Evolutionary conservation across 92 coral and sea anemone genomes (phyloP), one percentile per base, ranked within the genome.

Genomic region (Umimayanthus chanpuru): DNA sequence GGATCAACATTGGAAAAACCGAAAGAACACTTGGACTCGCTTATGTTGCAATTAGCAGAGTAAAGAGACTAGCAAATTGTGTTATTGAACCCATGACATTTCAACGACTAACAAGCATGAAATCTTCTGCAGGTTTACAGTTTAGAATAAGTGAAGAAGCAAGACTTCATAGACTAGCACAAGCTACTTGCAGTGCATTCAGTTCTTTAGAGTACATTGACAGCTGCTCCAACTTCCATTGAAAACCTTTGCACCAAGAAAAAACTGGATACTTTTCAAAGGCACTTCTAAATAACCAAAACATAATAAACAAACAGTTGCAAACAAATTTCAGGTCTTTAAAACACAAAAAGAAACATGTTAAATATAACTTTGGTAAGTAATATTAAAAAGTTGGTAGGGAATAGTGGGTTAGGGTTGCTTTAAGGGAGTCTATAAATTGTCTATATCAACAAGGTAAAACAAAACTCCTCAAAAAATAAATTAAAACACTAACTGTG

Each of bases 11-110:
- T 39, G 92, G 90, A 15, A 81, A 75, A 73, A 41, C 76, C 28
- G 90, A 90, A 86, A 72, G 30, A 56, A 81, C 86, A 65, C 82
- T 86, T 39, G 89, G 92, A 79, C 58, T 65, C 38, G 41, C 92
- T 55, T 89, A 89, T 47, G 85, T 84, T 78, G 85, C 92, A 41
- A 89, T 89, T 39, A 89, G 85, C 78, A 86, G 89, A 68, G 85
- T 68, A 11, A 67, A 88, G 47, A 77, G 81, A 53, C 71, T 89
- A 58, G 68, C 82, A 16, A 81, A 87, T 28, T n/a, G 85, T 30
- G 89, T 90, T 4, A 85, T 77, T 38, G 89, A 90, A 85, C 92
- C 92, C 49, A 85, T 85, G 86, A 90, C 92, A n/a, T 90, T 49
- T 85, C 89, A 90, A 28, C 61, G 86, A 64, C 85, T 90, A 2